Evolutionary conservation across 2,797 vertebrate species (phyloP).

Genomic region (Lophotriccus pileatus): DNA sequence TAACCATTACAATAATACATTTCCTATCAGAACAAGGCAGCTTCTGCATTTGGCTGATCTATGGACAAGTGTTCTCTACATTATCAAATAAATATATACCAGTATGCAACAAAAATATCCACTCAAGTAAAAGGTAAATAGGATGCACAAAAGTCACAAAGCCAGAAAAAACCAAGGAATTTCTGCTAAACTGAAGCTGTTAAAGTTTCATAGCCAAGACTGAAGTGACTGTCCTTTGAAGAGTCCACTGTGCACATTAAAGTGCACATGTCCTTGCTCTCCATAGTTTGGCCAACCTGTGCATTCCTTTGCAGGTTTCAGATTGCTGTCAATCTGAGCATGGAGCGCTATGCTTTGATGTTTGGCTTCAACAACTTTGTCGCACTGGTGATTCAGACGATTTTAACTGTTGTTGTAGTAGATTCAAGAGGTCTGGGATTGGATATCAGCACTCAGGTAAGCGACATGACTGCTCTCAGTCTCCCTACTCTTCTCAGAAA

Average conservation of each 20-base stretch:
- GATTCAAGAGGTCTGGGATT: constrained; percentile 84
- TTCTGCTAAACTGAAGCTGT: background rate
- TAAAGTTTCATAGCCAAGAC: background rate
- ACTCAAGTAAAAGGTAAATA: background rate
- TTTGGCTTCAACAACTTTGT: constrained; percentile 91
- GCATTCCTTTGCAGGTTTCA: constrained; percentile 80
- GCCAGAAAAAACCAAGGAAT: background rate
- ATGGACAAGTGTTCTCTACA: background rate
- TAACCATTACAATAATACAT: background rate
- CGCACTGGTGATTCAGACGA: constrained; percentile 86
- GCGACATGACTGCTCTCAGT: background rate
- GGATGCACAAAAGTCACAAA: background rate
- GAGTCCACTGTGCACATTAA: background rate
- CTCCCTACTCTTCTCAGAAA: background rate
- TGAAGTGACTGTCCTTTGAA: background rate
- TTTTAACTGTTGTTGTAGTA: constrained; percentile 84
- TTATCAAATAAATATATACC: background rate
- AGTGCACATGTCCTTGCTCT: background rate
- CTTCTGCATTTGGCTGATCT: background rate
- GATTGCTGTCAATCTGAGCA: constrained; percentile 85
- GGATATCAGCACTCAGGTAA: constrained; percentile 84
- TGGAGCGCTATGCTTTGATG: constrained; percentile 90
- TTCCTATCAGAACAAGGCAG: background rate
- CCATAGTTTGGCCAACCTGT: background rate
- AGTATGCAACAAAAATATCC: background rate